Evolutionary conservation across 2,113 vertebrate genomes (phyloP), one percentile per base, ranked within the genome.

Genomic region (Dasyornis broadbenti): DNA sequence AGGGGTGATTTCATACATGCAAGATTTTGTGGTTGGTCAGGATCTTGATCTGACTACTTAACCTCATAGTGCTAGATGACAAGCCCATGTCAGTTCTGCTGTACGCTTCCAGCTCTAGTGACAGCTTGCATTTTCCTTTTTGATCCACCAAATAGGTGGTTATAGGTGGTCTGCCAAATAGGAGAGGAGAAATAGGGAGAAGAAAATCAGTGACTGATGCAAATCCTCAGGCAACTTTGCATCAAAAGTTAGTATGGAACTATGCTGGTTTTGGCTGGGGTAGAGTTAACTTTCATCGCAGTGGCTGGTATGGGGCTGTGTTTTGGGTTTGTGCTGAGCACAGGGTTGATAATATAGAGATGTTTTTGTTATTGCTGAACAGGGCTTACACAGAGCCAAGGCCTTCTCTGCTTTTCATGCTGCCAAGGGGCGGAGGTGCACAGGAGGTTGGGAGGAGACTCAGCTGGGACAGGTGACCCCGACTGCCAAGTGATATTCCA

Each of bases 341-440:
- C 3, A 39, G 19, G 2, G 6, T 37, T 45, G 60, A 59, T 40
- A 52, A 27, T 18, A 19, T 4, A 59, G 22, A 65, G 22, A 20
- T 33, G 5, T 23, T 64, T 57, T 6, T 28, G 10, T 37, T 59
- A 28, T 24, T 89, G 10, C 31, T 50, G 27, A 50, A 11, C 16
- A 31, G 24, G 26, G 13, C 16, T 63, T 7, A 35, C 24, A 70
- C 30, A 63, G 26, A 70, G 30, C 56, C 28, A 63, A 63, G 24
- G 13, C 40, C 9, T 79, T 54, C 63, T 40, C 33, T 70, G 4
- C 13, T 70, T 35, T 26, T n/a, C 0, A 0, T 20, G 14, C 28
- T 45, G n/a, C 12, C 39, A 44, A 33, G 9, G 10, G 2, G 7
- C 6, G 6, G 7, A 31, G 11, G 2, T 24, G 19, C 19, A 12